A percentile compares a stretch with the other conserved stretches of the same genome.
Conservation (phyloP, 1,140 invertebrate species). For the Steinernema khuongi region DNA sequence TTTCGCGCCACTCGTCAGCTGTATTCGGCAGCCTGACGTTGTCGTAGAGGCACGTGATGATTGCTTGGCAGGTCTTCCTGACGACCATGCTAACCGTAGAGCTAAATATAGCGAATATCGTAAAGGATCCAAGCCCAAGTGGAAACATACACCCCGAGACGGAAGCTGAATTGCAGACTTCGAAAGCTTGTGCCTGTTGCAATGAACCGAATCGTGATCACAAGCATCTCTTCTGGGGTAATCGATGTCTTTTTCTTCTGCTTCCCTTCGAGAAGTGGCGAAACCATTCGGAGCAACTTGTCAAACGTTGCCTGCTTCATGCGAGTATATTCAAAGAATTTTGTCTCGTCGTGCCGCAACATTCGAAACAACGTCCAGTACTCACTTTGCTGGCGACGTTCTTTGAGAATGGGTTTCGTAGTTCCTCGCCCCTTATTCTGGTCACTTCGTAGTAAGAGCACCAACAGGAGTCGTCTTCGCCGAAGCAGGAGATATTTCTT, state of each 20-base stretch:
- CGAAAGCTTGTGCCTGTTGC: constrained; percentile 27
- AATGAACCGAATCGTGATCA: constrained; percentile 26
- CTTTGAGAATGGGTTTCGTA: no score
- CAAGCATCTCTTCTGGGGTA: constrained; percentile 25
- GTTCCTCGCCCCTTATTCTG: no score
- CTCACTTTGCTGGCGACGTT: no score
- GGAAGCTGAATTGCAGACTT: constrained; percentile 20
- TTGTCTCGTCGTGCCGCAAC: no score
- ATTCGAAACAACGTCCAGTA: no score
- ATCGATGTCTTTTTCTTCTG: neutral
- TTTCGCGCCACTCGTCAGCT: constrained; percentile 35
- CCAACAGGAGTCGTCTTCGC: no score
- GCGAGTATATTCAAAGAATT: no score
- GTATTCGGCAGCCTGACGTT: neutral
- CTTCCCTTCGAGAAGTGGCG: neutral
- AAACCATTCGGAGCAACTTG: neutral
- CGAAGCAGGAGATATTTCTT: no score
- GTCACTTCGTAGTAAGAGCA: no score
- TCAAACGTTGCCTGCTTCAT: neutral
- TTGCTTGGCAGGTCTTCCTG: neutral
- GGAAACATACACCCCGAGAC: constrained; percentile 13
- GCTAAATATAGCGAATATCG: neutral
- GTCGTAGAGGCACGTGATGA: neutral
- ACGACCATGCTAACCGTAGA: neutral
- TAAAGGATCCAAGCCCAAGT: neutral